Evolutionary conservation across 2,113 vertebrate genomes (phyloP).

Genomic region (Hirundichthys speculiger): DNA sequence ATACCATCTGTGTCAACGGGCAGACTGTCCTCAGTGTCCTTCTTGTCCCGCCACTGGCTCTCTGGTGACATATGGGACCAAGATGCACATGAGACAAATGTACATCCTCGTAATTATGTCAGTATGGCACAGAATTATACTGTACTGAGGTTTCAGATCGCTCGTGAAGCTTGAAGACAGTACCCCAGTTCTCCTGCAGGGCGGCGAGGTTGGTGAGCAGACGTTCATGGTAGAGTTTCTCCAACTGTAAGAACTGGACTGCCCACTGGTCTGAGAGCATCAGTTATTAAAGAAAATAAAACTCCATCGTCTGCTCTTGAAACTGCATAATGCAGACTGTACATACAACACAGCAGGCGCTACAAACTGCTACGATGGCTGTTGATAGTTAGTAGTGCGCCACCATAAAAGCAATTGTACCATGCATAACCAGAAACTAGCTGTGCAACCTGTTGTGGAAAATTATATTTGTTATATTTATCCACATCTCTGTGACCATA

Average conservation of each 20-base stretch:
- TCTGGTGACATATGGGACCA: slow-evolving; percentile 77
- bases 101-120: neutral
- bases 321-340: no score
- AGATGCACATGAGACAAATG: neutral
- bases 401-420: no score
- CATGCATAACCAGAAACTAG: no score
- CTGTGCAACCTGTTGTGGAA: no score
- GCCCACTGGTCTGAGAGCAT: slow-evolving; percentile 89
- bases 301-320: neutral
- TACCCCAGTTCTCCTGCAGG: slow-evolving; percentile 94
- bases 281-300: slow-evolving; percentile 80
- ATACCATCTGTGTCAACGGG: slow-evolving; percentile 69
- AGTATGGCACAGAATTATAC: neutral
- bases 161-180: slow-evolving; percentile 33
- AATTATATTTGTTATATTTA: no score
- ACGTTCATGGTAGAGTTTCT: slow-evolving; percentile 92
- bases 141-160: neutral
- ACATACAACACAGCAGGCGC: no score
- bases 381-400: no score
- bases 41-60: slow-evolving; percentile 82
- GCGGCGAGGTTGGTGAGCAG: slow-evolving; percentile 90
- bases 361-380: no score
- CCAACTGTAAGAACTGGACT: slow-evolving; percentile 92
- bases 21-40: slow-evolving; percentile 43
- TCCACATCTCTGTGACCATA: no score